Evolutionary conservation across 2,797 vertebrate species (phyloP), one percentile per base, ranked within the genome.

Genomic region (Kryptolebias ocellatus): DNA sequence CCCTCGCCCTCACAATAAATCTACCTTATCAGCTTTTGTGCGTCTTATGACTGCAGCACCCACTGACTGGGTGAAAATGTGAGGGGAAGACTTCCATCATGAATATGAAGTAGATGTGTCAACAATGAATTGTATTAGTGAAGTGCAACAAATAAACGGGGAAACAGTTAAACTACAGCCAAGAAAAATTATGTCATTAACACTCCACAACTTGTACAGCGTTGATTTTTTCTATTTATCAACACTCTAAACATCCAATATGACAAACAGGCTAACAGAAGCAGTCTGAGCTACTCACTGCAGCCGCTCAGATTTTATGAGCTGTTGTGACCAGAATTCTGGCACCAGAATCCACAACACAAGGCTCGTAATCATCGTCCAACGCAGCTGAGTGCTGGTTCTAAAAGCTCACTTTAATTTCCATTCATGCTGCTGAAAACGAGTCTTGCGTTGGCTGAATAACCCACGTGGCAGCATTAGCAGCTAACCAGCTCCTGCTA

Each of bases 1-100:
- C 64, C 60, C 37, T 46, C 50, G 55, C 76, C 76, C 75, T 84
- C 89, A 72, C 78, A 67, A 66, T 67, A 72, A 68, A 81, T 83
- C 65, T 78, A 53, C 66, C 66, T 79, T 78, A 80, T 81, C 72
- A 71, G 58, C 66, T 74, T 68, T 72, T 76, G 20, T 58, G 51
- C 76, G 52, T 76, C 63, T 67, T 34, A 28, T 53, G 60, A 76
- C 12, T 28, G 60, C 50, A 42, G 51, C 68, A 37, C 67, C 53
- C 46, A 27, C 47, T 16, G 18, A 74, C 47, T 27, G 31, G 27
- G 63, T 64, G 17, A 42, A 61, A 69, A 51, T 67, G 24, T 55
- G 66, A 76, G 45, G 27, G 52, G 31, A 59, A 51, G 50, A 70
- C 74, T 66, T 34, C 50, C 44, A 62, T 62, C 60, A 57, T 42